Base-by-base conservation (phyloP, 1,140 invertebrate species). In the Brevipalpus yothersi region DNA sequence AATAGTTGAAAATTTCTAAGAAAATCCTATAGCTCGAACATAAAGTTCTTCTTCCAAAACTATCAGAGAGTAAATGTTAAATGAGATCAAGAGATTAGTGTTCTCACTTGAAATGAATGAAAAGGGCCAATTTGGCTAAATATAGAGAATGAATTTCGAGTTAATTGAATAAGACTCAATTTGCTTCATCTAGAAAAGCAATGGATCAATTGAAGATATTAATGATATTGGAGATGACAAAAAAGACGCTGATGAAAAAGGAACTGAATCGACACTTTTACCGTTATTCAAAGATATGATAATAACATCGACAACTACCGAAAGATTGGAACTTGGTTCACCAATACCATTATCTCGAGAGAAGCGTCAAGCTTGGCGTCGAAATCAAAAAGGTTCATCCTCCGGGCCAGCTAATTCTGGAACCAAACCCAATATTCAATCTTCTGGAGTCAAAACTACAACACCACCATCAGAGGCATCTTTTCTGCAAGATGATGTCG, bases 191-290 rank as follows among this genome's bases (percentile, higher is more conserved):
- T 5, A 31, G 31, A 31, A 31, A 31, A 31, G 31, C 31, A 31
- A 31, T 5, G 31, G 31, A 15, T 42, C 56, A 31, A 17, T 57
- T 43, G 56, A 57, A 41, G 56, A 57, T 21, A 57, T 57, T 2
- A 57, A 57, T 57, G 56, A 57, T 21, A 57, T 57, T 43, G 31
- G 31, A 42, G 23, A 58, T 49, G 31, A 42, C n/a, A 51, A 49
- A 3, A 58, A 58, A 58, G 10, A 5, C 9, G 40, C 15, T 23
- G 40, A 21, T 23, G 58, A 15, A 51, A 43, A 57, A 19, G 21
- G 15, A 4, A 54, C 53, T 4, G n/a, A 17, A 31, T 4, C 53
- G n/a, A 47, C 13, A 47, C 45, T 4, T 15, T 13, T 17, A 47
- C 45, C 45, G 13, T 15, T 47, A 15, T 31, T 31, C 5, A 31